Evolutionary conservation across 2,888 invertebrate species (phyloP).

Genomic region (Athetis lepigone): DNA sequence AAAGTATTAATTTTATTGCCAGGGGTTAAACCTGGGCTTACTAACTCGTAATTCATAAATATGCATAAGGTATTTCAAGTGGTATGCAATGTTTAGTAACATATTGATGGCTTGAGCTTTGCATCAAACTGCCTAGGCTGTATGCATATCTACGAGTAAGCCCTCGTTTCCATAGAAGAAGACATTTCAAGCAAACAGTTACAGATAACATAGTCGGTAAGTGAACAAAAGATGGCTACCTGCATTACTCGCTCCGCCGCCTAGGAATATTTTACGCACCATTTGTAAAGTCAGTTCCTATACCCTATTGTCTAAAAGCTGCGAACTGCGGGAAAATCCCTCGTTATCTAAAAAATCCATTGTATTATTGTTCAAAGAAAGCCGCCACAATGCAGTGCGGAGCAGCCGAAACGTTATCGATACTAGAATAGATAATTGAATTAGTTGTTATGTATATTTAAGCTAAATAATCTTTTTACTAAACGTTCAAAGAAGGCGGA

Average conservation of each 20-base stretch:
- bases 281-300: conserved; percentile 61
- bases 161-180: background rate
- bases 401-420: conserved; percentile 68
- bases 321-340: conserved; percentile 75
- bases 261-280: conserved; percentile 58
- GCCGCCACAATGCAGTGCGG: conserved; percentile 71
- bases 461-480: conserved; percentile 59
- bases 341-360: conserved; percentile 68
- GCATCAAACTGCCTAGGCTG: conserved; percentile 12
- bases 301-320: conserved; percentile 71
- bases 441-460: conserved; percentile 71
- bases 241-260: conserved; percentile 62
- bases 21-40: no score
- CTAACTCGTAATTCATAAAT: no score
- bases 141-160: background rate
- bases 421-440: conserved; percentile 75
- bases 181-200: conserved; percentile 9
- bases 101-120: background rate
- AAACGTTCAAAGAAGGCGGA: conserved; percentile 30
- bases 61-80: no score
- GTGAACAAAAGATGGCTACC: conserved; percentile 64
- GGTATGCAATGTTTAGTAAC: background rate
- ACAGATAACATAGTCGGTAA: conserved; percentile 18
- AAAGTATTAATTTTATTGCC: no score
- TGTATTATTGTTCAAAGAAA: conserved; percentile 73